phyloP scores from a whole-genome alignment of 2,888 invertebrate species.

The Poecilus cupreus region DNA sequence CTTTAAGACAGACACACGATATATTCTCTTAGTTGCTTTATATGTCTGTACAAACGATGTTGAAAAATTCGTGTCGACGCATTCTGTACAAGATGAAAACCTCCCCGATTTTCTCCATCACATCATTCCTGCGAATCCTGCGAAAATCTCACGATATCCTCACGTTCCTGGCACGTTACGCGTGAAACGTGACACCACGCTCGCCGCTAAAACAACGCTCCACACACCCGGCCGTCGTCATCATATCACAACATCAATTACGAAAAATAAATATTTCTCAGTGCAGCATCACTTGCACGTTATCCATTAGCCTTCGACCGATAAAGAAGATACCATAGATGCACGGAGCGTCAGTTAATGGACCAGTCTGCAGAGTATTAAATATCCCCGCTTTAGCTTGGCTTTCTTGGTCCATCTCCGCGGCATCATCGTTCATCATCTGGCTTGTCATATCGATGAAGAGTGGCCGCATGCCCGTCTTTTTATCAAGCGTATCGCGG shows the following conservation, averaged over 20 bases:
- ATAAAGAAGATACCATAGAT: background rate
- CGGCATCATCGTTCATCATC: conserved; percentile 58
- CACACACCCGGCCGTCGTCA: background rate
- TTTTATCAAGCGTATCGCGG: conserved; percentile 36
- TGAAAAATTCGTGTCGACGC: background rate
- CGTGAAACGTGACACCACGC: conserved; percentile 35
- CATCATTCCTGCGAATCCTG: background rate
- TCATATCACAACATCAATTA: conserved; percentile 9
- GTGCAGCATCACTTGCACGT: conserved; percentile 34
- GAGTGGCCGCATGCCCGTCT: conserved; percentile 22
- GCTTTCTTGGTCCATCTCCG: conserved; percentile 46
- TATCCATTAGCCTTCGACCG: conserved; percentile 40
- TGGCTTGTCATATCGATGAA: conserved; percentile 55
- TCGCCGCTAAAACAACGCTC: background rate
- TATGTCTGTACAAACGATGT: too few relatives aligned
- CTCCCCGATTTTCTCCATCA: background rate
- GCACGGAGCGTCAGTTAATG: conserved; percentile 29
- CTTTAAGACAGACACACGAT: too few relatives aligned
- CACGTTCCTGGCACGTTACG: background rate
- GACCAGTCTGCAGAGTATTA: conserved; percentile 34
- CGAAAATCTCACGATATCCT: conserved; percentile 16
- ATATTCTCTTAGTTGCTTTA: too few relatives aligned
- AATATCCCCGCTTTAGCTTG: conserved; percentile 36
- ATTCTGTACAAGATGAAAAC: background rate
- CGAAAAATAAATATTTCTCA: conserved; percentile 35